Conservation (phyloP, 2,797 vertebrate species). For the Picus viridis region DNA sequence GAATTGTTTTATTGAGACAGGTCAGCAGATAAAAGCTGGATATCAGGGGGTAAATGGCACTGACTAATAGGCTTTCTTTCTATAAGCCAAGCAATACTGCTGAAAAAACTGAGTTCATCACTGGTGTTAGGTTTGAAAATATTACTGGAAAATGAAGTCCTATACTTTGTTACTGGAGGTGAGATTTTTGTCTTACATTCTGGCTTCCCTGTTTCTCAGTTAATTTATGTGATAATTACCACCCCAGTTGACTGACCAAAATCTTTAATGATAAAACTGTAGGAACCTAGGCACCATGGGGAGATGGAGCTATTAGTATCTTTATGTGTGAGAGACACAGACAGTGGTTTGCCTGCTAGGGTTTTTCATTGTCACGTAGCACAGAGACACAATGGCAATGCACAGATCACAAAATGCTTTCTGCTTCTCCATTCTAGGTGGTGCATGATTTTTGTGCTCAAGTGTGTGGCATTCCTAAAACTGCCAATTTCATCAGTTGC, state of each 20-base stretch:
- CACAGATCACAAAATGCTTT: not conserved
- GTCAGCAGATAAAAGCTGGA: slow-evolving; percentile 67
- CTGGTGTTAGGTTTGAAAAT: slow-evolving; percentile 59
- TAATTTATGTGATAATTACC: slow-evolving; percentile 75
- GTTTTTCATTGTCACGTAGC: not conserved
- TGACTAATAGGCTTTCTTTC: slow-evolving; percentile 54
- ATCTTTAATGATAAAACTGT: slow-evolving; percentile 67
- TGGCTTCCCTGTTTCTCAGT: slow-evolving; percentile 40
- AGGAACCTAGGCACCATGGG: slow-evolving; percentile 44
- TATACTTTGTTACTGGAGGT: slow-evolving; percentile 43
- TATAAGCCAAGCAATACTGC: slow-evolving; percentile 50
- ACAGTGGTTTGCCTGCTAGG: not conserved
- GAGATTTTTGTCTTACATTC: not conserved
- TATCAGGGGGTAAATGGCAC: slow-evolving; percentile 69
- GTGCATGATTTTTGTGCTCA: not conserved
- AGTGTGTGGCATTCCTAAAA: not conserved
- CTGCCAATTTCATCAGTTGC: not conserved
- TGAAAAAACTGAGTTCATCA: slow-evolving; percentile 33
- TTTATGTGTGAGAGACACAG: slow-evolving; percentile 13
- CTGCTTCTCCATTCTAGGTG: not conserved
- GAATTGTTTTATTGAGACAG: slow-evolving; percentile 70
- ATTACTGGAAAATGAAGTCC: slow-evolving; percentile 49
- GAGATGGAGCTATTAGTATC: slow-evolving; percentile 53
- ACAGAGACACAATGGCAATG: not conserved
- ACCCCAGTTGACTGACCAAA: slow-evolving; percentile 66